Base-by-base conservation (phyloP, 2,797 vertebrate genomes). In the Enteromius viviparus region DNA sequence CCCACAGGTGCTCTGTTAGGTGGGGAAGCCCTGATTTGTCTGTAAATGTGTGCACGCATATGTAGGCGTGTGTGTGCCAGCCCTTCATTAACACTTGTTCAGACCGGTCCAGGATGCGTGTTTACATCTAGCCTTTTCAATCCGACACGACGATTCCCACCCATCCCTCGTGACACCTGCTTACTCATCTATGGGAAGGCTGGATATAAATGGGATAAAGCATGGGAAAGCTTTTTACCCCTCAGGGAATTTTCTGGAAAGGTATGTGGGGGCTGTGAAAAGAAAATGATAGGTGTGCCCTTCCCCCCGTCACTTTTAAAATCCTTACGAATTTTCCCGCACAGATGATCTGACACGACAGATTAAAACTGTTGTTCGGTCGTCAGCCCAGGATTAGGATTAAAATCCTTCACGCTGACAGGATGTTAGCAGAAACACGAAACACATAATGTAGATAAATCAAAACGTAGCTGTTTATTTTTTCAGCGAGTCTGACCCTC, bases 101-200 rank as follows among this genome's bases (percentile, higher is more conserved):
- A 86, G 89, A 94, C 94, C 92, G 85, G 94, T 92, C 92, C 82
- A 0, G 87, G 66, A 79, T 90, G 91, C 90, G 82, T 93, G 93
- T 95, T 95, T 95, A 94, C 92, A 94, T 94, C 89, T 87, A 92
- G 75, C 87, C 85, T 91, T 93, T 92, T 87, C 80, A 92, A 88
- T 89, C 83, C 84, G 60, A 65, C 86, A 85, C 42, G 68, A 76
- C 37, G 84, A 88, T 85, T 93, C 93, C 92, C 91, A 94, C 94
- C 92, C 93, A 91, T 89, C 90, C 84, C 91, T 89, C 80, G 62
- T 81, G 69, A 83, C 87, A 58, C 84, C 78, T 62, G 81, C 87
- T 88, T 89, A 89, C 88, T 90, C 89, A 89, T 85, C 88, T 34
- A 87, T 65, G 86, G 23, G 78, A 77, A 84, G 81, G 82, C 68